A percentile compares a stretch with the other conserved stretches of the same genome.
phyloP scores from a whole-genome alignment of 2,113 vertebrate genomes.

The Isichthys henryi region DNA sequence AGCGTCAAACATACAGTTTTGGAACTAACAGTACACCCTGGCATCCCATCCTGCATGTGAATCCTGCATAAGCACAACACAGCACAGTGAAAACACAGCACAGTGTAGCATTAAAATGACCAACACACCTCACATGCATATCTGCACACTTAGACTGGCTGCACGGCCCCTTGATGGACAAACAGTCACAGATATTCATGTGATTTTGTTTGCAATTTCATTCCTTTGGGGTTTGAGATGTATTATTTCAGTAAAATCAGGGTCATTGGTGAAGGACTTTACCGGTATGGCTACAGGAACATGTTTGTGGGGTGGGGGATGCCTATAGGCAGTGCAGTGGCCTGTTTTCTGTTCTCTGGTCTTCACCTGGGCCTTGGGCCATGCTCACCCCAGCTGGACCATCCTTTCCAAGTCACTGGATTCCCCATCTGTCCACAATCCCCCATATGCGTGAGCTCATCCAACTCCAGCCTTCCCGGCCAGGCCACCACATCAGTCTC shows the following conservation, averaged over 20 bases:
- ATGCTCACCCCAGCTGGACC: not conserved
- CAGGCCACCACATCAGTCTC: not conserved
- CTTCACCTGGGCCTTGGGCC: not conserved
- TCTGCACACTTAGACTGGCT: not conserved
- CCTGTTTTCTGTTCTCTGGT: not conserved
- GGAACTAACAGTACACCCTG: not conserved
- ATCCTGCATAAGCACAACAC: not conserved
- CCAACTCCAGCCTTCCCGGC: not conserved
- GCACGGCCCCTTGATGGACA: not conserved
- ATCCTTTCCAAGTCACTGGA: conserved; percentile 16
- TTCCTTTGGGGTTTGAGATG: not conserved
- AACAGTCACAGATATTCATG: not conserved
- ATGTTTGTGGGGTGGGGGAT: not conserved
- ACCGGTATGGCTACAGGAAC: not conserved
- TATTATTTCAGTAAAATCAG: not conserved
- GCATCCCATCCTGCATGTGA: not conserved
- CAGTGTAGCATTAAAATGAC: not conserved
- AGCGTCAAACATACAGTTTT: not conserved
- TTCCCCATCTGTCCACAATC: not conserved
- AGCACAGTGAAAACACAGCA: not conserved
- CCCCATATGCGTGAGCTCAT: not conserved
- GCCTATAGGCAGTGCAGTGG: not conserved
- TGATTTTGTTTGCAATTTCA: not conserved
- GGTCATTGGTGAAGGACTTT: not conserved
- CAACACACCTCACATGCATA: not conserved